These are phyloP conservation scores for Scortum barcoo DNA, from an alignment of 2,113 vertebrate genomes.

Conservation along the genomic window DNA sequence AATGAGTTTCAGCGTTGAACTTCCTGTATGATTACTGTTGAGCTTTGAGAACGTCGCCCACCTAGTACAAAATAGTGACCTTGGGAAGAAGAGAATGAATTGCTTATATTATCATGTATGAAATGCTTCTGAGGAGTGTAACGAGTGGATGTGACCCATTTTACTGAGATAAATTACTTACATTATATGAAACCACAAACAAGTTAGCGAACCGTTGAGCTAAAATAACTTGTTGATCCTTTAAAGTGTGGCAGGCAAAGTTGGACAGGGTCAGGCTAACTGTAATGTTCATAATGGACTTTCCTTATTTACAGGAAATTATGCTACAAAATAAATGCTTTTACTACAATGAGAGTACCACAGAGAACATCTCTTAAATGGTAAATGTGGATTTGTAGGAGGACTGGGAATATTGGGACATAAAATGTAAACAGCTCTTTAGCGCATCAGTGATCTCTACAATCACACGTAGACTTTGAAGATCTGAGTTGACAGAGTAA, in stretches of 20 bases:
- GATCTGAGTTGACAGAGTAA: constrained; percentile 38
- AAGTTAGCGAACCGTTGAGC: too few species aligned
- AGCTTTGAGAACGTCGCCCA: too few species aligned
- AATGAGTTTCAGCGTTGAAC: too few species aligned
- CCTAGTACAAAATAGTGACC: not conserved
- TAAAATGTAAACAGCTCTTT: not conserved
- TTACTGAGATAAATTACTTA: too few species aligned
- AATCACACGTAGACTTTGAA: constrained; percentile 27
- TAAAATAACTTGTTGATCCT: too few species aligned
- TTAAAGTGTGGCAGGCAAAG: too few species aligned
- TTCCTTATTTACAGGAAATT: not conserved
- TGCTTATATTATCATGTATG: too few species aligned
- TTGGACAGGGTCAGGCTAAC: not conserved
- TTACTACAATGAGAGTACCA: not conserved
- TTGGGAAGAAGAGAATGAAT: not conserved
- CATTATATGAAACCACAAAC: too few species aligned
- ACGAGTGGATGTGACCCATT: too few species aligned
- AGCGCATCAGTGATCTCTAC: constrained; percentile 18
- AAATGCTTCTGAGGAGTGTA: too few species aligned
- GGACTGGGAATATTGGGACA: not conserved
- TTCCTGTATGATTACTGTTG: not conserved
- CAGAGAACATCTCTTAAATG: not conserved
- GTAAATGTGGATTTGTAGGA: not conserved
- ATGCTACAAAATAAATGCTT: not conserved
- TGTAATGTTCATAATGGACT: not conserved